phyloP scores from a whole-genome alignment of 2,113 vertebrate genomes.

The Crypturellus undulatus region DNA sequence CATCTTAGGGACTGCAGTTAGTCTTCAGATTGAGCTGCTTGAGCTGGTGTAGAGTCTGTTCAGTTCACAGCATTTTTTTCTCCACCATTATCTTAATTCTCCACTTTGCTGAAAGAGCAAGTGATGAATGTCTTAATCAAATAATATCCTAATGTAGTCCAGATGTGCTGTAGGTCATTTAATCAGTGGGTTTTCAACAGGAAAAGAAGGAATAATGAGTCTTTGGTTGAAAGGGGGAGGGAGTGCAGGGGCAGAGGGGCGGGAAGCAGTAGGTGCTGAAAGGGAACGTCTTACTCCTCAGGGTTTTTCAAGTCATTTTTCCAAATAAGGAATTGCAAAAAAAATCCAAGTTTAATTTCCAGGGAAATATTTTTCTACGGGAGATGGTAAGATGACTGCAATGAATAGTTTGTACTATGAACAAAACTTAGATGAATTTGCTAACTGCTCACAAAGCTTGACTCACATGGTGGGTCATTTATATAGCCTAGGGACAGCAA shows the following conservation, averaged over 20 bases:
- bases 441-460: neutral
- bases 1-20: neutral
- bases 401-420: neutral
- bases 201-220: neutral
- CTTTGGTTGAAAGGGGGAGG: neutral
- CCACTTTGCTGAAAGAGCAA: constrained; percentile 9
- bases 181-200: constrained; percentile 40
- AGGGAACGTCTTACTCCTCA: neutral
- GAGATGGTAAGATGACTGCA: neutral
- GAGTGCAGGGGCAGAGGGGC: neutral
- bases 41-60: neutral
- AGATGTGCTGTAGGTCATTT: constrained; percentile 63
- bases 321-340: neutral
- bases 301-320: neutral
- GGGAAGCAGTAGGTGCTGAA: neutral
- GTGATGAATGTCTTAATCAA: constrained; percentile 69
- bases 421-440: neutral
- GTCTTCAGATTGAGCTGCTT: neutral
- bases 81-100: neutral
- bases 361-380: neutral
- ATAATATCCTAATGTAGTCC: constrained; percentile 70
- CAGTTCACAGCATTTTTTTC: neutral
- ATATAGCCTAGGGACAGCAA: constrained; percentile 45
- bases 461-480: constrained; percentile 33
- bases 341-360: neutral